Evolutionary conservation across 2,888 invertebrate species (phyloP), one percentile per base, ranked within the genome.

Genomic region (Rambutsinella grinnellia): DNA sequence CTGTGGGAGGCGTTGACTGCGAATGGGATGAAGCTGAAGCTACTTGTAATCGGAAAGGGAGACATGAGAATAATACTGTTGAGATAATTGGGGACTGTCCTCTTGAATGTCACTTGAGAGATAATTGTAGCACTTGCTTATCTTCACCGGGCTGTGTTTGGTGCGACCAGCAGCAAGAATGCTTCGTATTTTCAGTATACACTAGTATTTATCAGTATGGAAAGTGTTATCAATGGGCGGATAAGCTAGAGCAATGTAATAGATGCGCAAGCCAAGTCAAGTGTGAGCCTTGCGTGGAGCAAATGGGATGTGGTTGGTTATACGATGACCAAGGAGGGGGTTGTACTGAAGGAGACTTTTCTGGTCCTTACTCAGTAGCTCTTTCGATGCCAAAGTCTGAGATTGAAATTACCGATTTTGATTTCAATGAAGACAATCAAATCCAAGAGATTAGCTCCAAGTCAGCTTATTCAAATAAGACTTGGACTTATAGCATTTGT

Each of bases 171-270:
- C 94, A 94, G 0, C 90, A 86, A 80, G 94, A 95, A 85, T 97
- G 97, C 87, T 96, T 97, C 86, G 94, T 95, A 81, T 97, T 97
- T 87, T 94, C 95, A n/a, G 94, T 96, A 0, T 97, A 97, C 87
- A 96, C 96, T 6, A 95, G 95, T 82, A 94, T 95, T 85, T 96
- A 95, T 87, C 94, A 96, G 85, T 96, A 95, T 87, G 97, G 97
- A 0, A 89, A 94, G 85, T 97, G 97, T 85, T 90, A 94, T 47
- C 95, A 95, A 86, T 97, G 97, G 97, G 36, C 36, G 36, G 97
- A 97, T 87, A 93, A 93, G 84, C 51, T 86, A 46, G 92, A 92
- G 79, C 92, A 94, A 85, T 95, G 95, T 86, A 93, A 94, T 85
- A 91, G 93, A 0, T 95, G 95, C 85, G 90, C 90, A 27, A 90